Evolutionary conservation across 2,888 invertebrate genomes (phyloP).

Genomic region (Cinara cedri): DNA sequence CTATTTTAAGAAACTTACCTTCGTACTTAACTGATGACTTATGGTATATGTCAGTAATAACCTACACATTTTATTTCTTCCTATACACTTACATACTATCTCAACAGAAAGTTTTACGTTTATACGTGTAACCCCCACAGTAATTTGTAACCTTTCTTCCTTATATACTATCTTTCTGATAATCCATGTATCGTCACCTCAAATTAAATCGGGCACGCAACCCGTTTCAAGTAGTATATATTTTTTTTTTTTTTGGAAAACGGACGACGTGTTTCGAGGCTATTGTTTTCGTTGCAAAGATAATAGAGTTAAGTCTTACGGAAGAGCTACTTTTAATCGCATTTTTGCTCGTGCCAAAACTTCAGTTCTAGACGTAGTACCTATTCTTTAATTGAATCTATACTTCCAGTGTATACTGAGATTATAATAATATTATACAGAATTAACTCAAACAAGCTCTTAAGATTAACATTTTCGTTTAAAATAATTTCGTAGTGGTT

Average conservation of each 20-base stretch:
- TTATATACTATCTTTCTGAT: no score
- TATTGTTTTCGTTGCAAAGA: not conserved
- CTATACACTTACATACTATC: no score
- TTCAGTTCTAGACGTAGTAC: not conserved
- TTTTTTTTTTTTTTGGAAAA: not conserved
- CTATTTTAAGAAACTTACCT: no score
- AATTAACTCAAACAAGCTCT: not conserved
- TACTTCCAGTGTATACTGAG: not conserved
- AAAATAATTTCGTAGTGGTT: constrained; percentile 8
- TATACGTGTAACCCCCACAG: not conserved
- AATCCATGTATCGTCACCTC: no score
- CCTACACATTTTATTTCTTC: no score
- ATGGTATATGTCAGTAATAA: no score
- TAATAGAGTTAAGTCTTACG: not conserved
- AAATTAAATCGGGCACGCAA: not conserved
- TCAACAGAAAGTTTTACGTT: not conserved
- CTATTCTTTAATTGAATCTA: constrained; percentile 21
- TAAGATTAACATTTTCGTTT: constrained; percentile 18
- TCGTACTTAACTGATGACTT: no score
- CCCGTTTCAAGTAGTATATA: no score
- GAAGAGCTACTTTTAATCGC: not conserved
- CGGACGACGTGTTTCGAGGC: not conserved
- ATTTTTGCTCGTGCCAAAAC: not conserved
- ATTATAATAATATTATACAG: not conserved
- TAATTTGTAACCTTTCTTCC: no score